phyloP scores from a whole-genome alignment of 2,797 vertebrate genomes.

The Sardinella longiceps region DNA sequence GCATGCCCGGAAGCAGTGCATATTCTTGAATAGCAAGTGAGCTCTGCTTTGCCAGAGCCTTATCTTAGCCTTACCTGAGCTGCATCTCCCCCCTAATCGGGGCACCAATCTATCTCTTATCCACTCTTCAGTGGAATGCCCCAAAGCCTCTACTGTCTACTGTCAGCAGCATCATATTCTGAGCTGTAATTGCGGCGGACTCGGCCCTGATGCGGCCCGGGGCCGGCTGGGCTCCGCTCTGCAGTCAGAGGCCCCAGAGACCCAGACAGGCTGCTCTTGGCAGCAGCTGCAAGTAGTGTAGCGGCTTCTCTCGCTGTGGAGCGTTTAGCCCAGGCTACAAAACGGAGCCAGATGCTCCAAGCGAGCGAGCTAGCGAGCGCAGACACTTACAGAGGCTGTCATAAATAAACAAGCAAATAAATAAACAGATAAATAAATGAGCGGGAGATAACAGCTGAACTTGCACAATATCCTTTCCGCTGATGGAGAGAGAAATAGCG shows the following conservation, averaged over 20 bases:
- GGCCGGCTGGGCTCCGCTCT: background rate
- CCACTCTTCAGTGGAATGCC: background rate
- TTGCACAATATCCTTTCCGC: slow-evolving; percentile 35
- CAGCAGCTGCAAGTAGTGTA: background rate
- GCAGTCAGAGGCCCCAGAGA: background rate
- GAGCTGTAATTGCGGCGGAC: background rate
- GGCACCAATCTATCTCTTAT: background rate
- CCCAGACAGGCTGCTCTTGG: background rate
- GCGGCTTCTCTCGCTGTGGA: background rate
- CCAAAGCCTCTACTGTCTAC: background rate
- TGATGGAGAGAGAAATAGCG: slow-evolving; percentile 45
- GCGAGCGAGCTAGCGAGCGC: too few species aligned
- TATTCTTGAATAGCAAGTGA: background rate
- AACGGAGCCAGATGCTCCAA: background rate
- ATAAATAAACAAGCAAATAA: slow-evolving; percentile 11
- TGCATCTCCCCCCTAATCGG: background rate
- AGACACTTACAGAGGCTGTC: background rate
- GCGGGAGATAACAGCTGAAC: slow-evolving; percentile 35
- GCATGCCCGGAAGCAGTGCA: background rate
- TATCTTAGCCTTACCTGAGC: background rate
- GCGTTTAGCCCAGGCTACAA: background rate
- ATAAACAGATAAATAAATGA: slow-evolving; percentile 31
- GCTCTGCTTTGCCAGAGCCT: too few species aligned
- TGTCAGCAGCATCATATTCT: background rate
- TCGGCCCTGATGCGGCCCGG: background rate